Conservation (phyloP, 2,888 invertebrate genomes). For the Poecilobothrus nobilitatus region DNA sequence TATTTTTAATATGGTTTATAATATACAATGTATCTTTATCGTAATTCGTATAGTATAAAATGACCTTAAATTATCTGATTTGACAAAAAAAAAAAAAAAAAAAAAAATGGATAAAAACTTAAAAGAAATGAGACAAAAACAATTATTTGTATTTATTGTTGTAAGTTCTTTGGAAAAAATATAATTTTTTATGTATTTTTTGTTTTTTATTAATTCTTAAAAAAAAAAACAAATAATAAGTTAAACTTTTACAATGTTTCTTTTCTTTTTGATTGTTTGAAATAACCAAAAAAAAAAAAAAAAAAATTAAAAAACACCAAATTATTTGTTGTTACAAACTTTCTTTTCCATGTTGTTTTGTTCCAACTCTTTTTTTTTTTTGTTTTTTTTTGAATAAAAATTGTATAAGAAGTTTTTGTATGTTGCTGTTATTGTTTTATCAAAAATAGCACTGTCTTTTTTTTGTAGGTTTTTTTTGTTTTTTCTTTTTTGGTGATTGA, state of each 20-base stretch:
- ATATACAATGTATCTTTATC: no score
- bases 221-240: no score
- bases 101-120: no score
- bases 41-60: not conserved
- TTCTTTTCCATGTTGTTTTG: no score
- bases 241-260: no score
- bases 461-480: not conserved
- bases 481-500: not conserved
- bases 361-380: not conserved
- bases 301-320: no score
- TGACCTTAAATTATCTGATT: not conserved
- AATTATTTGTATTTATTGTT: not conserved
- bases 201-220: not conserved
- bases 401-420: not conserved
- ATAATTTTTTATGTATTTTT: not conserved
- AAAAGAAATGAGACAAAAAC: not conserved
- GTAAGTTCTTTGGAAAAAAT: not conserved
- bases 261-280: no score
- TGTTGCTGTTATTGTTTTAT: not conserved
- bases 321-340: no score
- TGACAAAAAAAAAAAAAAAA: not conserved
- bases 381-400: not conserved
- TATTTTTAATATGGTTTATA: no score
- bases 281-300: no score
- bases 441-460: not conserved